phyloP scores from a whole-genome alignment of 2,888 invertebrate species.

The Phyllotreta cruciferae region DNA sequence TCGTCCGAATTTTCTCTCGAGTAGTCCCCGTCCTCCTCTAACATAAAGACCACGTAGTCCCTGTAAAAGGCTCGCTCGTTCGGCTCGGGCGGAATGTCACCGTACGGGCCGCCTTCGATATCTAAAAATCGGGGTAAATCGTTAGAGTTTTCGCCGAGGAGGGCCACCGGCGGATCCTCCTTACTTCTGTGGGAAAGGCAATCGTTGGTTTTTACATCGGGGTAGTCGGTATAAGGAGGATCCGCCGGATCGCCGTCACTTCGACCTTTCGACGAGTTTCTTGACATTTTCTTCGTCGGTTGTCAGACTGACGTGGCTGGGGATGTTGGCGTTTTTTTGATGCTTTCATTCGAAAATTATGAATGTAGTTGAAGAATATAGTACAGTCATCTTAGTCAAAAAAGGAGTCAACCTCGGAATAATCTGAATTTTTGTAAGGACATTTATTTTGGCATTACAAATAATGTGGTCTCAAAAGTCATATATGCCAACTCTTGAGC shows the following conservation, averaged over 20 bases:
- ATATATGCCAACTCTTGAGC: too few relatives aligned
- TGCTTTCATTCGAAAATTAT: too few relatives aligned
- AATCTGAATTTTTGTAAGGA: too few relatives aligned
- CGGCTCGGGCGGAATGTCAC: slow-evolving; percentile 31
- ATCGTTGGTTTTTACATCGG: slow-evolving; percentile 24
- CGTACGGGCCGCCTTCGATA: slow-evolving; percentile 38
- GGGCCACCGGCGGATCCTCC: slow-evolving; percentile 24
- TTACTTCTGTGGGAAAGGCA: slow-evolving; percentile 34
- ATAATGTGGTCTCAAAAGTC: too few relatives aligned
- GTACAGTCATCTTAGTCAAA: too few relatives aligned
- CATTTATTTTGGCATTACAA: too few relatives aligned
- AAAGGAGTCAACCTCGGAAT: too few relatives aligned
- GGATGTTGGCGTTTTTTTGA: too few relatives aligned
- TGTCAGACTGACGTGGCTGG: too few relatives aligned
- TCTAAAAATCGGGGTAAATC: slow-evolving; percentile 25
- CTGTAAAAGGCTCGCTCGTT: slow-evolving; percentile 16
- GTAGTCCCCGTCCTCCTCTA: slow-evolving; percentile 32
- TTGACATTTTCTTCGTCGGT: slow-evolving; percentile 38
- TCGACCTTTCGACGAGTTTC: slow-evolving; percentile 39
- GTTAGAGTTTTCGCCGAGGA: background rate
- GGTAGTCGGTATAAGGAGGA: slow-evolving; percentile 25
- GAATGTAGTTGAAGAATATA: too few relatives aligned
- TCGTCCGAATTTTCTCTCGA: slow-evolving; percentile 25
- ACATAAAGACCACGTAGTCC: slow-evolving; percentile 36
- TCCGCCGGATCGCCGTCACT: slow-evolving; percentile 42